Base-by-base conservation (phyloP, 2,888 invertebrate genomes). In the Carcina quercana region DNA sequence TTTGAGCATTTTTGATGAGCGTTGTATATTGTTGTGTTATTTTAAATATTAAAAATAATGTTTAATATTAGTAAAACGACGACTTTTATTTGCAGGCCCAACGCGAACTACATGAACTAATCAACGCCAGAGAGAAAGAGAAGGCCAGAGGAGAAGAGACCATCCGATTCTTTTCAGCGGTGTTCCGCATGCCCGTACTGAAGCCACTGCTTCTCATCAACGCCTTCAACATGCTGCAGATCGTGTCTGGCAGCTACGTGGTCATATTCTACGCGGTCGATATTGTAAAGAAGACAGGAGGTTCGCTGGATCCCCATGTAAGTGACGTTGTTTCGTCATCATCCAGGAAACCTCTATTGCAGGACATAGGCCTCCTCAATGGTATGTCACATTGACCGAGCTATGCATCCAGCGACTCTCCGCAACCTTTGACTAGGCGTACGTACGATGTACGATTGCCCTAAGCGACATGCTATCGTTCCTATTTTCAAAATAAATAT, bases 231-330 rank as follows among this genome's bases (percentile, higher is more conserved):
- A 66, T 90, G 45, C 80, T 92, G 40, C 92, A 92, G 63, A 89
- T 91, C 43, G 70, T 90, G 22, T 90, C 91, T 3, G 93, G 93
- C 28, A 92, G 92, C 11, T 93, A 91, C 54, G 84, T 93, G 8
- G 87, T 93, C 34, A 90, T 93, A 33, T 93, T 92, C 70, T 93
- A 93, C 57, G 92, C 92, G 0, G 90, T 92, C 1, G 90, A 92
- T 48, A 90, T 93, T 34, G 83, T 92, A 5, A 70, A 85, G 5
- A 87, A 88, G 34, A 73, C 86, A 34, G 86, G 86, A 3, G 86
- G 86, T 38, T 63, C 83, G 5, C 42, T 80, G 11, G 46, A 54
- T 11, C 69, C 82, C 13, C 70, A 73, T 29, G 82, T 83, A 34
- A 71, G 69, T 56, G 17, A 14, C 17, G n/a, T 19, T n/a, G 10